Evolutionary conservation across 2,113 vertebrate genomes (phyloP), one percentile per base, ranked within the genome.

Genomic region (Chamaea fasciata): DNA sequence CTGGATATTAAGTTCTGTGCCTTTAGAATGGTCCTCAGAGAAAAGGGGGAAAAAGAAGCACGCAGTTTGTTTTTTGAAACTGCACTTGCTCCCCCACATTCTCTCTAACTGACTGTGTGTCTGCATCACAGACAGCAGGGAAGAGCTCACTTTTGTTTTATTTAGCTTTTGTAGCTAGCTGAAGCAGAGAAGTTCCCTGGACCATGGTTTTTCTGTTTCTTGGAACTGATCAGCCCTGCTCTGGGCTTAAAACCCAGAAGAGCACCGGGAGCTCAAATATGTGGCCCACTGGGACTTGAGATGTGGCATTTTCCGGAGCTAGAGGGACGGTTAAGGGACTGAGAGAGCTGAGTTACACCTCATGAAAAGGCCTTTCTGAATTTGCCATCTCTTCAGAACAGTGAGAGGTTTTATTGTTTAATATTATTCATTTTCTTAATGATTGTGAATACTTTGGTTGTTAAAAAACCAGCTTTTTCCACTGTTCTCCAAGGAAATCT

Each of bases 291-390:
- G 5, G n/a, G 57, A n/a, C 55, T 4, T 4, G 9, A 19, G 13
- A 15, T 4, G 3, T 5, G 2, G 6, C 17, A 10, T n/a, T 57
- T n/a, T 57, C 56, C n/a, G 26, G 23, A 2, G 7, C 23, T 2
- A 10, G 23, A 59, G 15, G 23, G 23, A 26, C n/a, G 17, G n/a
- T 26, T 37, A 11, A 37, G n/a, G 7, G 57, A 26, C n/a, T 59
- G n/a, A 16, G 57, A 2, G 6, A 59, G 53, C 53, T 8, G 14
- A 35, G 22, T 9, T 57, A 35, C 22, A 26, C 10, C 56, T 9
- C 56, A 35, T 6, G 2, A 5, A 5, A 35, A 59, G 14, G 10
- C 24, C n/a, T 26, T 24, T 35, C 56, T 59, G 6, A 59, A 59
- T 59, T 35, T 59, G 22, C 22, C 15, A 16, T 59, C 56, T 16